Evolutionary conservation across 2,797 vertebrate species (phyloP).

Genomic region (Ciconia nigra): DNA sequence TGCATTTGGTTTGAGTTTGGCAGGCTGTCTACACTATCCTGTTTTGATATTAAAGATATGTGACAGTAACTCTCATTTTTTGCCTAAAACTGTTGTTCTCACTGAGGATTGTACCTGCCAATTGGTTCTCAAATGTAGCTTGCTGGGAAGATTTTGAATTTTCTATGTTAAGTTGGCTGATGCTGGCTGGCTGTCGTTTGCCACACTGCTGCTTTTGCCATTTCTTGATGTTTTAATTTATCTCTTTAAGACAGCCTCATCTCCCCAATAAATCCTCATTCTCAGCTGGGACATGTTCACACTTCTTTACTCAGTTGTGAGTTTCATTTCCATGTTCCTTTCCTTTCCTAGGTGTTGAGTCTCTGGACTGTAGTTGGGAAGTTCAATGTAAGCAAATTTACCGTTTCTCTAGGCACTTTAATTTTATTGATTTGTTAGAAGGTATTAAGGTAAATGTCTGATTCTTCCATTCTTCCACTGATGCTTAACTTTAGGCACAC

Average conservation of each 20-base stretch:
- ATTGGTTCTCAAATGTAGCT: not conserved
- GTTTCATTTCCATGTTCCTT: not conserved
- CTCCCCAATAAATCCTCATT: not conserved
- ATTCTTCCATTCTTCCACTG: not conserved
- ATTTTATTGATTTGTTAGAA: not conserved
- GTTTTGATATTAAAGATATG: not conserved
- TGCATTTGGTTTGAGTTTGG: not conserved
- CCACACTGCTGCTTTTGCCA: not conserved
- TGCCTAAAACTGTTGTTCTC: not conserved
- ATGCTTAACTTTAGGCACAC: not conserved
- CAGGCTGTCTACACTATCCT: not conserved
- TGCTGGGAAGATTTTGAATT: not conserved
- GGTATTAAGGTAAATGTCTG: not conserved
- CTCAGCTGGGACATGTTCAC: not conserved
- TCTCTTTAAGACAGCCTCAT: not conserved
- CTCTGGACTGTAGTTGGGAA: not conserved
- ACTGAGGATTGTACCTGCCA: not conserved
- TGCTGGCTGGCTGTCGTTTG: not conserved
- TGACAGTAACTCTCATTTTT: not conserved
- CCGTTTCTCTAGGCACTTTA: fast-evolving
- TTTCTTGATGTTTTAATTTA: not conserved
- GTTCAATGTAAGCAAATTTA: not conserved
- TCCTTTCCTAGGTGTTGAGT: not conserved
- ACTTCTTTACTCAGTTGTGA: not conserved
- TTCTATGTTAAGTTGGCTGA: not conserved